phyloP scores from a whole-genome alignment of 2,888 invertebrate species.

The Pyrocoelia pectoralis region DNA sequence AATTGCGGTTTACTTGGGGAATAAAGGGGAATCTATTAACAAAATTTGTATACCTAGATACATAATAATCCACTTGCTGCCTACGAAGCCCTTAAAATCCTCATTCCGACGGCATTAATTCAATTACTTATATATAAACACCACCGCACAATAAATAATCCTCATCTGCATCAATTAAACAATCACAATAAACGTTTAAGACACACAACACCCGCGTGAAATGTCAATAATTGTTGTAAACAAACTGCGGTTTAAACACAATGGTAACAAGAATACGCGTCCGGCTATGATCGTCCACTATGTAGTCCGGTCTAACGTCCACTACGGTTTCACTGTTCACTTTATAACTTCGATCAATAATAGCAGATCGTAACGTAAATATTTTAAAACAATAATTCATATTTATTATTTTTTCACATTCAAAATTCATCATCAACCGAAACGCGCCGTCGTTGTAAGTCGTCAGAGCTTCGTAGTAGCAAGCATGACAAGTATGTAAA shows the following conservation, averaged over 20 bases:
- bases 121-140: conserved; percentile 2
- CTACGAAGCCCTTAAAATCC: conserved; percentile 25
- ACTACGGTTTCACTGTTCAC: conserved; percentile 41
- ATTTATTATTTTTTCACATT: conserved; percentile 43
- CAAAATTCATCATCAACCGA: conserved; percentile 55
- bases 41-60: conserved; percentile 30
- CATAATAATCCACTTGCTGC: conserved; percentile 32
- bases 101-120: conserved; percentile 22
- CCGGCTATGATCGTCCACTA: conserved; percentile 40
- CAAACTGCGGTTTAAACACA: conserved; percentile 42
- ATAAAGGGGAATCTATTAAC: not conserved
- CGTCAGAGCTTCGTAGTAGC: conserved; percentile 64
- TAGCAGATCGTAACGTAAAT: conserved; percentile 36
- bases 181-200: conserved; percentile 34
- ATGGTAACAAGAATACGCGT: conserved; percentile 36
- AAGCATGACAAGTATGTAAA: conserved; percentile 81
- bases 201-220: conserved; percentile 30
- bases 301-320: conserved; percentile 44
- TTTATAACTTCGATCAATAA: conserved; percentile 42
- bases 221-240: conserved; percentile 42
- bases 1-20: no score
- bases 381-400: conserved; percentile 37
- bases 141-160: conserved; percentile 18
- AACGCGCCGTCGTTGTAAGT: conserved; percentile 56
- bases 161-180: conserved; percentile 20